Base-by-base conservation (phyloP, 2,888 invertebrate genomes). In the Marronus borbonicus region DNA sequence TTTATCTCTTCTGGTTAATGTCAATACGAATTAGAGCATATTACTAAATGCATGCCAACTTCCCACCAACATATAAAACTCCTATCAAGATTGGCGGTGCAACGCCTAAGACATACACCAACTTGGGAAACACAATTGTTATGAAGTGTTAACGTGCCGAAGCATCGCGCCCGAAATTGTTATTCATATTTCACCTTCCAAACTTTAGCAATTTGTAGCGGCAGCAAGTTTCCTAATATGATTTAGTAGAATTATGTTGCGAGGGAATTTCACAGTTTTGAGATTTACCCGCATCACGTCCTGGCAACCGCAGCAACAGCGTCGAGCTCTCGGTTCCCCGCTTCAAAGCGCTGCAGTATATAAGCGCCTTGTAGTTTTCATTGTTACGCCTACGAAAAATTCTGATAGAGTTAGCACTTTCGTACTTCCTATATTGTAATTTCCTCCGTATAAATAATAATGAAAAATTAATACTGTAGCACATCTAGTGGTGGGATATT, bases 191-290 rank as follows among this genome's bases (percentile, higher is more conserved):
- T 75, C 68, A 78, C 78, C 74, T 78, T 65, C 60, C 20, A 66
- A 78, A 78, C 75, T 78, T 78, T 75, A 50, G 72, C 70, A 77
- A 77, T 77, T 77, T 77, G 77, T 62, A 72, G 68, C 68, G 68
- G 68, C 68, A 49, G 60, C 72, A 77, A 77, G 58, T 77, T 77
- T 52, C 62, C 72, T 55, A 58, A 70, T 44, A 72, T 72, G 77
- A 77, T 72, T 72, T 72, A 77, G 52, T 77, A 50, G 58, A 77
- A 64, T 77, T 77, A 70, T 65, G 70, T 72, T 72, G 77, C 62
- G 69, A 69, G 77, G 28, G 77, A 77, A 52, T 72, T 77, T 72
- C 72, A 52, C 70, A 72, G 65, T 77, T 77, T 77, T 77, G 65
- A 49, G 64, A 72, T 72, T 74, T 60, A 60, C 24, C 72, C 72